These are phyloP conservation scores for Xestoiulus laeticollis DNA, from an alignment of 2,888 invertebrate genomes.

Conservation along the genomic window DNA sequence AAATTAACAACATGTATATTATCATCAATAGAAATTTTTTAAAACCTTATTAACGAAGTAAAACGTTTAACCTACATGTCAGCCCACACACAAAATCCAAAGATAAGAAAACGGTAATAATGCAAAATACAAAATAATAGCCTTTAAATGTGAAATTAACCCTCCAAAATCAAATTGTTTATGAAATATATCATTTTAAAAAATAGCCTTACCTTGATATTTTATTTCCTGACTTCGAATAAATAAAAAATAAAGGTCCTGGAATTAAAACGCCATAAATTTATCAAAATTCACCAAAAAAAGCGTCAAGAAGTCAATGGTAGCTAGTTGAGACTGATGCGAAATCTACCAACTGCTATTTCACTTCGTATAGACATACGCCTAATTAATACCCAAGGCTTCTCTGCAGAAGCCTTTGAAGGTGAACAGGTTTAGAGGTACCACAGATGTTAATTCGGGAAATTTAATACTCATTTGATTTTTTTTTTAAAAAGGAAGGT, in stretches of 20 bases:
- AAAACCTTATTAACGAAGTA: no score
- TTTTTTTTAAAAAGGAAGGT: not conserved
- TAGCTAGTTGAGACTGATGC: not conserved
- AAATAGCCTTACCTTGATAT: conserved; percentile 12
- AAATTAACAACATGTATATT: no score
- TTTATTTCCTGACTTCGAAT: not conserved
- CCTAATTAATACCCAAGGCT: no score
- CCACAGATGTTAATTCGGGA: not conserved
- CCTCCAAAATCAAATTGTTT: not conserved
- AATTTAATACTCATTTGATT: not conserved
- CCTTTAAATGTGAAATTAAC: no score
- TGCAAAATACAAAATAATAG: no score
- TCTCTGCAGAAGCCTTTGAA: not conserved
- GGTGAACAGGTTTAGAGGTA: not conserved
- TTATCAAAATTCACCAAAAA: not conserved
- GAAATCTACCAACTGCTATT: not conserved
- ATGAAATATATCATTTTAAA: not conserved
- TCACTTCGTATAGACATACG: no score
- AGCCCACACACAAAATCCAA: no score
- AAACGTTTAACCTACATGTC: no score
- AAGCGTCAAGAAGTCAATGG: not conserved
- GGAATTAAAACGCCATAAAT: not conserved
- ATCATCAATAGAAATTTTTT: no score
- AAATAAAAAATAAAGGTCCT: not conserved
- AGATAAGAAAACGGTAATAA: no score